Evolutionary conservation across 2,888 invertebrate genomes (phyloP).

Genomic region (Dromius quadrimaculatus): DNA sequence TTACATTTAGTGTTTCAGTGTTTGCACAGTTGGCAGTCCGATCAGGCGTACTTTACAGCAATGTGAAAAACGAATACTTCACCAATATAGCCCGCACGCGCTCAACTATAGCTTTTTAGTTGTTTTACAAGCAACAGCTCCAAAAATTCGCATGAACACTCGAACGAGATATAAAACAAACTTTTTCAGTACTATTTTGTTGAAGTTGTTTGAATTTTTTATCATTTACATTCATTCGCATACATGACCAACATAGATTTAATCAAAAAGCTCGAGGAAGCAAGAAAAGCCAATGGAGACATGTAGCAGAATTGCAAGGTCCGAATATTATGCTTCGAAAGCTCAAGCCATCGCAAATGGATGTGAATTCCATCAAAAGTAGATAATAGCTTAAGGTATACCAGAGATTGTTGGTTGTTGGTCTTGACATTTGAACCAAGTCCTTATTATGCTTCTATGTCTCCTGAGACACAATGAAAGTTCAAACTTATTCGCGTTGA

Average conservation of each 20-base stretch:
- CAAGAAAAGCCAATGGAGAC: too few species aligned
- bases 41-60: constrained; percentile 26
- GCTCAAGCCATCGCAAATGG: too few species aligned
- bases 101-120: constrained; percentile 8
- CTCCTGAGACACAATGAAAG: too few species aligned
- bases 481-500: constrained; percentile 27
- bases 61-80: constrained; percentile 36
- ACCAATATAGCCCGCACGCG: constrained; percentile 12
- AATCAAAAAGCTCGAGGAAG: too few species aligned
- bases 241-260: too few species aligned
- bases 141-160: constrained; percentile 23
- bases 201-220: constrained; percentile 13
- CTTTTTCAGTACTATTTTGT: constrained; percentile 21
- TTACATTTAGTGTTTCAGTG: constrained; percentile 56
- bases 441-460: too few species aligned
- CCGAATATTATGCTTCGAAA: too few species aligned
- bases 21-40: constrained; percentile 39
- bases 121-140: constrained; percentile 12
- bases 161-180: constrained; percentile 9
- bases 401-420: too few species aligned
- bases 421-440: too few species aligned
- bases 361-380: too few species aligned
- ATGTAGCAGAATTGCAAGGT: too few species aligned
- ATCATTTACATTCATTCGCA: constrained; percentile 7
- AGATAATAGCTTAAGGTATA: too few species aligned